Base-by-base conservation (phyloP, 2,797 vertebrate species). In the Malurus leucopterus region DNA sequence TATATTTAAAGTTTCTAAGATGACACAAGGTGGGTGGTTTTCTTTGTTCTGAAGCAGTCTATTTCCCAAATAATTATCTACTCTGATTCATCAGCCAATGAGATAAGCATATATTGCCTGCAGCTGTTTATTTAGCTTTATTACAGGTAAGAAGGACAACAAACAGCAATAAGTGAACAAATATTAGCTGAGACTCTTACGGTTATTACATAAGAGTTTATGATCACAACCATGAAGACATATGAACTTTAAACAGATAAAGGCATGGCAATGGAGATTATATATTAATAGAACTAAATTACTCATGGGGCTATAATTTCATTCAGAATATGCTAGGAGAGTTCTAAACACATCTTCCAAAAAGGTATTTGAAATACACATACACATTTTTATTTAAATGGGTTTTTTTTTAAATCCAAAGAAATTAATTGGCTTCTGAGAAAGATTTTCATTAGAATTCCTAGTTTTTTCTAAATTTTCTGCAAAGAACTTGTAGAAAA, bases 41-140 rank as follows among this genome's bases (percentile, higher is more conserved):
- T 75, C 49, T 88, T 88, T 87, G 67, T 24, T 92, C 86, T 93
- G 91, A 93, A 95, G 93, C 21, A 78, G 74, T 55, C 17, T 89
- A 2, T 80, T 96, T 96, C 84, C 70, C 72, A 68, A 85, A 92
- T 77, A 96, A 76, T 93, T 85, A 94, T 65, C 85, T 80, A 87
- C 65, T 94, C 75, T 91, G 80, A 94, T 73, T 95, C 84, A 92
- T 68, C 74, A 91, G 84, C 53, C 70, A 68, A 77, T 22, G 15
- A 80, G 65, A 91, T 65, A 91, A 89, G 73, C 58, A 68, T 40
- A 41, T 65, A 55, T n/a, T 94, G 76, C 70, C 73, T 78, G 58
- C 55, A 91, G 58, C 32, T 82, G 79, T 91, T 94, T 93, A 94
- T 89, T 92, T 94, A 87, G 69, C 22, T 95, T 96, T 95, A 94